phyloP scores from a whole-genome alignment of 2,888 invertebrate species.

The Adelognathus sp. region DNA sequence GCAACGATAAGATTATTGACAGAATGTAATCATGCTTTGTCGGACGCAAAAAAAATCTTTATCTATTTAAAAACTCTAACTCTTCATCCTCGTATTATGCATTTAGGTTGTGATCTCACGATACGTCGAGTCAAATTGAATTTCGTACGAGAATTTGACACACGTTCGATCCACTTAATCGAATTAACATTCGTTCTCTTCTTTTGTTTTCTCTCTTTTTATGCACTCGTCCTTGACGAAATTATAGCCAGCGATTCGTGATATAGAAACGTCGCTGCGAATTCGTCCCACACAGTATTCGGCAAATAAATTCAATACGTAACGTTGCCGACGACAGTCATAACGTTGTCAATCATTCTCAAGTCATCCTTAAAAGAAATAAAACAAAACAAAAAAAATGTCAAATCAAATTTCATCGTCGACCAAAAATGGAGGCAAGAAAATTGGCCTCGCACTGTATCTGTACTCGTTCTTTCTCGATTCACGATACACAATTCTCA shows the following conservation, averaged over 20 bases:
- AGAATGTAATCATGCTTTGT: neutral
- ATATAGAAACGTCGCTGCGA: neutral
- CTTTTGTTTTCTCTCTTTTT: no score
- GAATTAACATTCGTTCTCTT: neutral
- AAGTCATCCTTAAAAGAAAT: neutral
- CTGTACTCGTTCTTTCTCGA: neutral
- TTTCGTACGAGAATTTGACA: neutral
- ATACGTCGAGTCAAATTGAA: conserved; percentile 29
- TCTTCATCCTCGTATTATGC: conserved; percentile 39
- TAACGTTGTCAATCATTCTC: neutral
- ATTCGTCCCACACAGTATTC: neutral
- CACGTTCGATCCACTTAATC: conserved; percentile 3
- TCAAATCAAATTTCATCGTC: no score
- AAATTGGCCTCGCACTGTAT: neutral
- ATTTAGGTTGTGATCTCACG: neutral
- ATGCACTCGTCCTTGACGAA: conserved; percentile 22
- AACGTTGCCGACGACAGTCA: neutral
- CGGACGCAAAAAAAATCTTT: neutral
- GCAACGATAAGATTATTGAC: conserved; percentile 2
- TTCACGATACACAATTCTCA: conserved; percentile 36
- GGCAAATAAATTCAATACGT: neutral
- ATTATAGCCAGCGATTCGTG: conserved; percentile 43
- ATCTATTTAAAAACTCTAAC: neutral
- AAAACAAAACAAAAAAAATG: conserved; percentile 1
- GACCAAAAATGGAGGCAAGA: neutral